Percentiles rank a stretch among this genome's conserved stretches.
Evolutionary conservation across 2,113 vertebrate genomes (phyloP).

Genomic region (Numenius arquata): DNA sequence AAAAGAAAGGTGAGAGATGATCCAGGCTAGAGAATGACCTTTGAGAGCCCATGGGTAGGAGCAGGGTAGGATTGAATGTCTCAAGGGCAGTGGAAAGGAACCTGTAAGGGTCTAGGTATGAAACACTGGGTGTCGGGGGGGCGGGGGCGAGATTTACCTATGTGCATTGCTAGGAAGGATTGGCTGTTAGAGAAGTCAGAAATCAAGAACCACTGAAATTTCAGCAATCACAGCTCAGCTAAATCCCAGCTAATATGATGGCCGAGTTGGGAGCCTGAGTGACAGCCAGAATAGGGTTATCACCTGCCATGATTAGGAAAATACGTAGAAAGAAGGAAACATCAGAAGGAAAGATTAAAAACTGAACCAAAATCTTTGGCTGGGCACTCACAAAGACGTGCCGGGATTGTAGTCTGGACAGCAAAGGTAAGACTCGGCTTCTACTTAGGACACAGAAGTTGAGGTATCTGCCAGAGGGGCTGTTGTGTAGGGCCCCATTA

Average conservation of each 20-base stretch:
- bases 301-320: background rate
- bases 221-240: background rate
- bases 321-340: background rate
- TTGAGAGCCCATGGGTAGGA: rapidly evolving
- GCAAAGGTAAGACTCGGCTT: background rate
- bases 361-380: background rate
- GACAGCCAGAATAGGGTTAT: background rate
- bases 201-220: background rate
- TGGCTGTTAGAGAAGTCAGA: background rate
- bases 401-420: background rate
- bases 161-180: background rate
- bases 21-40: background rate
- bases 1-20: background rate
- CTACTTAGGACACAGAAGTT: background rate
- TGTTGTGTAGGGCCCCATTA: background rate
- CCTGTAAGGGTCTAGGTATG: background rate
- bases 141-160: background rate
- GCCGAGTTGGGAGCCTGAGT: background rate
- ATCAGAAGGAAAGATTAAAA: background rate
- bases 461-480: background rate
- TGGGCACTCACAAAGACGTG: background rate
- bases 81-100: background rate
- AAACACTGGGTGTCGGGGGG: background rate
- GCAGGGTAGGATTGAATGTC: background rate
- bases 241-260: background rate